Percentiles rank a stretch among this genome's conserved stretches.
Evolutionary conservation across 2,797 vertebrate species (phyloP).

Genomic region (Acipenser ruthenus): DNA sequence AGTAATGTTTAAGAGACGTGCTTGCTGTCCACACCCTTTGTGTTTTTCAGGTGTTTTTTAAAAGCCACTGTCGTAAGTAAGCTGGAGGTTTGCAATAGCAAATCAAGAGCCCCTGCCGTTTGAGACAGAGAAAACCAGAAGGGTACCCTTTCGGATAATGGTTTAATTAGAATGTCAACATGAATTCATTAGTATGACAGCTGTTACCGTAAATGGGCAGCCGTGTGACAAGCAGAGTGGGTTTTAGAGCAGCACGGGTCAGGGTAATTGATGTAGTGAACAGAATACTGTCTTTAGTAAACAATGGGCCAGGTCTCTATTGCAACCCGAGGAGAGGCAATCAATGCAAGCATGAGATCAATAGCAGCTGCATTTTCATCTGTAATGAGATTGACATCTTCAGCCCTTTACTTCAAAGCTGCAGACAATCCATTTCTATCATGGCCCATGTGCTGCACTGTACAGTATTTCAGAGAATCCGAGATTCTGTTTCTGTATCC

Average conservation of each 20-base stretch:
- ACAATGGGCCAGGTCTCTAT: constrained; percentile 58
- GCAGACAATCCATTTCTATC: no score
- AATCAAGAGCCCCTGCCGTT: constrained; percentile 23
- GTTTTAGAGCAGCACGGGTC: constrained; percentile 53
- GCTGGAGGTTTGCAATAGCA: no score
- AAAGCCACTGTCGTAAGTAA: no score
- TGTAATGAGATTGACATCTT: constrained; percentile 44
- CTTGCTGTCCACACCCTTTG: constrained; percentile 10
- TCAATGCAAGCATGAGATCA: constrained; percentile 44
- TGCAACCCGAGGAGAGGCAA: constrained; percentile 44
- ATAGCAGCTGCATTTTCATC: constrained; percentile 63
- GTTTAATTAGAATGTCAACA: constrained; percentile 74
- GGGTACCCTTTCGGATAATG: constrained; percentile 53
- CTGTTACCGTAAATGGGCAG: constrained; percentile 61
- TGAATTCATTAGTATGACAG: constrained; percentile 77
- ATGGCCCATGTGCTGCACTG: no score
- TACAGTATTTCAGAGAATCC: no score
- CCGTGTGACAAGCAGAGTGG: constrained; percentile 24
- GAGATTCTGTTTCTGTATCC: no score
- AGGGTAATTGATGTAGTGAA: constrained; percentile 73
- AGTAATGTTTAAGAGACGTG: neutral
- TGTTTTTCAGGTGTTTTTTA: constrained; percentile 4
- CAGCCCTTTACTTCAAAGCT: neutral
- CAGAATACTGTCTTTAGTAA: constrained; percentile 63
- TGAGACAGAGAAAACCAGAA: constrained; percentile 23